phyloP scores from a whole-genome alignment of 1,140 invertebrate species.

The Diachasma alloeum region DNA sequence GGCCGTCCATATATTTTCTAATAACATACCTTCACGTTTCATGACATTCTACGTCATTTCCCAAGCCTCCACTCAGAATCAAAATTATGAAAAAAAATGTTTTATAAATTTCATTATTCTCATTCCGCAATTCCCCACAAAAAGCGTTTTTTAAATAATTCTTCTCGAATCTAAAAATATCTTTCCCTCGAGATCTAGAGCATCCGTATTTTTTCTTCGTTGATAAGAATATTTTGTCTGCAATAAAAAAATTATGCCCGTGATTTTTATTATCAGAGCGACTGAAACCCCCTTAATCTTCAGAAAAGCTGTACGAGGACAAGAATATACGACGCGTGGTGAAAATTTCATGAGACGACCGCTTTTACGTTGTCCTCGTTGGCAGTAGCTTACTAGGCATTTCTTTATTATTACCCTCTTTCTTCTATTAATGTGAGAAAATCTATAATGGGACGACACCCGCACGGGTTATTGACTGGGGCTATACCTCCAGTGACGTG shows the following conservation, averaged over 20 bases:
- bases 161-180: too few relatives aligned
- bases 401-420: conserved; percentile 29
- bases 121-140: too few relatives aligned
- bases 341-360: conserved; percentile 40
- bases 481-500: conserved; percentile 21
- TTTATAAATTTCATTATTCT: too few relatives aligned
- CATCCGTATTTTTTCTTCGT: too few relatives aligned
- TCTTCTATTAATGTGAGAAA: conserved; percentile 41
- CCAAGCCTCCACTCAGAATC: too few relatives aligned
- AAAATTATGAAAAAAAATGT: too few relatives aligned
- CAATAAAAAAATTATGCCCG: background rate
- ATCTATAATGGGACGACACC: conserved; percentile 43
- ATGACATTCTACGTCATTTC: too few relatives aligned
- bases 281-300: background rate
- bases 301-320: background rate
- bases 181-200: too few relatives aligned
- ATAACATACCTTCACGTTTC: too few relatives aligned
- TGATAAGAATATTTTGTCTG: background rate
- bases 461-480: conserved; percentile 48
- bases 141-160: too few relatives aligned
- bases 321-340: conserved; percentile 20
- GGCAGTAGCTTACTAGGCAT: background rate
- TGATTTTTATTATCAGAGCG: background rate
- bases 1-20: too few relatives aligned
- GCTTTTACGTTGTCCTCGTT: conserved; percentile 24